Evolutionary conservation across 2,888 invertebrate species (phyloP), one percentile per base, ranked within the genome.

Genomic region (Phaedon cochleariae): DNA sequence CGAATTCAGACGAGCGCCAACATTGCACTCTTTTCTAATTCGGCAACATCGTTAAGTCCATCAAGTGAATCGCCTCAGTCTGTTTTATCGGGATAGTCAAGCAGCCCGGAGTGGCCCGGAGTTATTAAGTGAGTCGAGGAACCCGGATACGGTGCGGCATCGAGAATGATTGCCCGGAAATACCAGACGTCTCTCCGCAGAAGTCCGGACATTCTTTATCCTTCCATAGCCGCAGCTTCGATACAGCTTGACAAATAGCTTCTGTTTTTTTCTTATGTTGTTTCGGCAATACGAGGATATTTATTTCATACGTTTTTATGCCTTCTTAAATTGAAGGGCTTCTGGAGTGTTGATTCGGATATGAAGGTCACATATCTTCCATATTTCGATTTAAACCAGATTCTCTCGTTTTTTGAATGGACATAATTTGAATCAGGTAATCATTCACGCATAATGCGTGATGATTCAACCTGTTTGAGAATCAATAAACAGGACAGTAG

Each of bases 121-220:
- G 77, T 77, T 78, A 77, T 77, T 77, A 78, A 78, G 76, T 76
- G 75, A 74, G 71, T 70, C 72, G 74, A 72, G 72, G 72, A 73
- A 75, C 74, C 74, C 74, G 74, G 62, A 76, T 74, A 69, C 73
- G 71, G 68, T 62, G 67, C 66, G 72, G 75, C 69, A 74, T 72
- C 68, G 72, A 71, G 75, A 78, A 76, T 76, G 75, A 77, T 78
- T 76, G 76, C 74, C 74, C 74, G 76, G 77, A 79, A 79, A 79
- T 75, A 73, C 75, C 76, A 74, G 73, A 72, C 75, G 77, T 78
- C 76, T 74, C 72, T 71, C 69, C 73, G 66, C 67, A 70, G 74
- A 78, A 76, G 73, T 69, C 68, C 71, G 53, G 67, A 73, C 76
- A 78, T 79, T 74, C 75, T 76, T 77, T 76, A 77, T 76, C 70